Percentiles rank a stretch among this genome's conserved stretches.
Conservation (phyloP, 1,140 invertebrate genomes). For the Theocolax elegans region DNA sequence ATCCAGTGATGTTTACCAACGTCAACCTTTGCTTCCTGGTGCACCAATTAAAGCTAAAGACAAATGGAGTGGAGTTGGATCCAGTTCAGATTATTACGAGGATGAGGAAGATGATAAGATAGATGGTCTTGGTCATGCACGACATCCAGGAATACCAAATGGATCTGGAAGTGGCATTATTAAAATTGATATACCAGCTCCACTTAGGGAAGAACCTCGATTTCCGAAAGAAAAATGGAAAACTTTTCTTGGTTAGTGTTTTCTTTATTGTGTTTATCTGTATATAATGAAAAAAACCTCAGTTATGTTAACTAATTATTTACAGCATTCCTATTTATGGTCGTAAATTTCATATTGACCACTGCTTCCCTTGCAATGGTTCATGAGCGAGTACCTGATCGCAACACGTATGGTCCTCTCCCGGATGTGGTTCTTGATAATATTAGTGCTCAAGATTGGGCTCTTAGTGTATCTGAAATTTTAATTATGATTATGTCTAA, state of each 20-base stretch:
- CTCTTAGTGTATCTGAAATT: conserved; percentile 85
- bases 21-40: conserved; percentile 66
- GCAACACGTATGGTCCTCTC: conserved; percentile 76
- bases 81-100: conserved; percentile 62
- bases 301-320: conserved; percentile 39
- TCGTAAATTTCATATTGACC: conserved; percentile 73
- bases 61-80: conserved; percentile 59
- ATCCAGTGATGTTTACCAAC: conserved; percentile 68
- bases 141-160: conserved; percentile 58
- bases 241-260: conserved; percentile 72
- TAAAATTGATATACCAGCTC: conserved; percentile 70
- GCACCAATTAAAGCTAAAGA: conserved; percentile 63
- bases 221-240: conserved; percentile 80
- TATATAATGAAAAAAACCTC: no score
- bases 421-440: conserved; percentile 86
- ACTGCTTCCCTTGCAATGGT: conserved; percentile 82
- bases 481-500: conserved; percentile 84
- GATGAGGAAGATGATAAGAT: conserved; percentile 65
- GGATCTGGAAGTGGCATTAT: conserved; percentile 65
- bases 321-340: conserved; percentile 73
- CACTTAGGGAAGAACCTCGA: conserved; percentile 71
- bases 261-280: conserved; percentile 5
- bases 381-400: conserved; percentile 86
- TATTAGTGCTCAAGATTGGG: conserved; percentile 78
- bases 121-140: conserved; percentile 54